Conservation (phyloP, 2,888 invertebrate genomes). For the Dichetophora obliterata region DNA sequence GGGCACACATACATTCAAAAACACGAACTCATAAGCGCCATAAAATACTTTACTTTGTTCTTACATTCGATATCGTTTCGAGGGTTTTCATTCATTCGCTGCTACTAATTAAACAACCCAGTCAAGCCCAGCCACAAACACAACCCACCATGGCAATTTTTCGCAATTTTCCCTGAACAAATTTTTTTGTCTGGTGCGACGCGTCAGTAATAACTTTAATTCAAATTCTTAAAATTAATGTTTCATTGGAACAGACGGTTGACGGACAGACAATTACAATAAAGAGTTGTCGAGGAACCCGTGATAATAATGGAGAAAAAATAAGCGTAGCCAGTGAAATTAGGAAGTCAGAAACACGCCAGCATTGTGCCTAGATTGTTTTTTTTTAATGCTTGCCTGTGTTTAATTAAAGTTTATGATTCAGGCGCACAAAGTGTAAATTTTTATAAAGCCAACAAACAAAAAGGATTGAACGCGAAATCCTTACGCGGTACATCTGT, state of each 20-base stretch:
- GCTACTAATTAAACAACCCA: constrained; percentile 6
- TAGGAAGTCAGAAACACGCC: too few species aligned
- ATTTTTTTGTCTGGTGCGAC: background rate
- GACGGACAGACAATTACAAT: too few species aligned
- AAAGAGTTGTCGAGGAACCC: too few species aligned
- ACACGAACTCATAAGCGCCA: too few species aligned
- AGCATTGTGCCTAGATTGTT: background rate
- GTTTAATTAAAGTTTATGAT: constrained; percentile 42
- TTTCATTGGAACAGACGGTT: background rate
- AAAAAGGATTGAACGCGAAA: background rate
- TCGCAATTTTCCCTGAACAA: constrained; percentile 2
- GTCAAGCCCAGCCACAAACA: background rate
- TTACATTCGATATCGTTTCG: constrained; percentile 2
- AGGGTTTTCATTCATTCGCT: background rate
- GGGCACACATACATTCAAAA: too few species aligned
- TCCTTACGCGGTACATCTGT: background rate
- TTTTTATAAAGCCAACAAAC: background rate
- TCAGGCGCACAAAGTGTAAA: background rate
- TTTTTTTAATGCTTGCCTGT: background rate
- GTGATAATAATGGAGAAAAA: too few species aligned
- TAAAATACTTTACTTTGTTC: background rate
- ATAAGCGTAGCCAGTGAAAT: too few species aligned
- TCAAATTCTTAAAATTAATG: constrained; percentile 7
- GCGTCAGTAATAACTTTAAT: background rate
- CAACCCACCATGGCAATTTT: background rate